phyloP scores from a whole-genome alignment of 2,888 invertebrate genomes.

The Thera britannica region DNA sequence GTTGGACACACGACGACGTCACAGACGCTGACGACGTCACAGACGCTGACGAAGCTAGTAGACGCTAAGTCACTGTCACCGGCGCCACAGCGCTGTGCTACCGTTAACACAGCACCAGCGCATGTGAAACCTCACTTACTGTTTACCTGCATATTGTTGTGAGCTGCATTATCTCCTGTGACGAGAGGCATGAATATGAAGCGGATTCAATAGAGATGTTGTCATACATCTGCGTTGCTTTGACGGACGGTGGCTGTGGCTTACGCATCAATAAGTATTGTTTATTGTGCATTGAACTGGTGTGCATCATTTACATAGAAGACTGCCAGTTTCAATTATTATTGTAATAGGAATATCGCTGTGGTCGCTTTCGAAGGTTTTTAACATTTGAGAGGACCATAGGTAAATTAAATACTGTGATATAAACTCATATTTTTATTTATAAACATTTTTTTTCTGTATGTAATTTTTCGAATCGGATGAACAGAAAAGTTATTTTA shows the following conservation, averaged over 20 bases:
- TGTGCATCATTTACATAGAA: slow-evolving; percentile 39
- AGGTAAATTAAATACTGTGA: too few species aligned
- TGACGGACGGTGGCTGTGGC: slow-evolving; percentile 67
- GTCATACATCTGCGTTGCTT: slow-evolving; percentile 66
- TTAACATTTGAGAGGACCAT: neutral
- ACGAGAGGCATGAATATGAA: slow-evolving; percentile 78
- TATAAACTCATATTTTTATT: too few species aligned
- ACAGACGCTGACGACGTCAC: too few species aligned
- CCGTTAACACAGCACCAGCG: neutral
- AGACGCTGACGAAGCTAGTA: too few species aligned
- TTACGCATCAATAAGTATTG: slow-evolving; percentile 67
- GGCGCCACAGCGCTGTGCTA: neutral
- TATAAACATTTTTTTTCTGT: too few species aligned
- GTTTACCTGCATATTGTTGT: slow-evolving; percentile 57
- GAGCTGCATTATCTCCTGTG: slow-evolving; percentile 69
- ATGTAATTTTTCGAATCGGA: too few species aligned
- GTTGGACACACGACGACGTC: too few species aligned
- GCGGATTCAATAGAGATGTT: slow-evolving; percentile 76
- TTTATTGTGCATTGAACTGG: slow-evolving; percentile 71
- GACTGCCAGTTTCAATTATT: neutral
- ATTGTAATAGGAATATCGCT: neutral
- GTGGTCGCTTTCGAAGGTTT: neutral
- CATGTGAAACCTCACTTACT: slow-evolving; percentile 12
- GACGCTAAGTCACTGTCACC: too few species aligned
- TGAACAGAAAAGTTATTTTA: too few species aligned